phyloP scores from a whole-genome alignment of 2,888 invertebrate species.

The Pogonocherus hispidulus region DNA sequence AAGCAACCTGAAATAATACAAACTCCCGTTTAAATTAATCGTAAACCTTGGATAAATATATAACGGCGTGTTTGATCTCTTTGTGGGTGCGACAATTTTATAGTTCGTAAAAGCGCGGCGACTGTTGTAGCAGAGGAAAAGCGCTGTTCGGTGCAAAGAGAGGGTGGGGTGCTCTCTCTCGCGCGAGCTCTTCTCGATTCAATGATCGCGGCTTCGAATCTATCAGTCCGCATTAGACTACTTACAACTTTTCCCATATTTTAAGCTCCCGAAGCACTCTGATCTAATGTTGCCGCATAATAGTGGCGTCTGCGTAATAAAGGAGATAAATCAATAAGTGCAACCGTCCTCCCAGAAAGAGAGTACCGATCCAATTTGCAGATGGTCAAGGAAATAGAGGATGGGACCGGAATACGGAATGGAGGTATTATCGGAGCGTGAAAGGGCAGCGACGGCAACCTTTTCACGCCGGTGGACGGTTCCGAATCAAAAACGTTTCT shows the following conservation, averaged over 20 bases:
- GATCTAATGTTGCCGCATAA: slow-evolving; percentile 58
- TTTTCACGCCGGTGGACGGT: background rate
- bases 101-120: slow-evolving; percentile 50
- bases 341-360: slow-evolving; percentile 39
- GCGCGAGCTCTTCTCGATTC: slow-evolving; percentile 52
- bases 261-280: slow-evolving; percentile 60
- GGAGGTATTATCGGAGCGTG: slow-evolving; percentile 37
- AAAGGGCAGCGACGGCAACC: slow-evolving; percentile 12
- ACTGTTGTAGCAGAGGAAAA: slow-evolving; percentile 36
- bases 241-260: slow-evolving; percentile 67
- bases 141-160: background rate
- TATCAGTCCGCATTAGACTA: slow-evolving; percentile 65
- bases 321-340: slow-evolving; percentile 59
- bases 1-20: slow-evolving; percentile 65
- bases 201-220: slow-evolving; percentile 63
- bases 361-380: slow-evolving; percentile 43
- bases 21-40: slow-evolving; percentile 61
- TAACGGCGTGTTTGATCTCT: slow-evolving; percentile 64
- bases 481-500: background rate
- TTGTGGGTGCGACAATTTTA: slow-evolving; percentile 64
- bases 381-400: slow-evolving; percentile 42
- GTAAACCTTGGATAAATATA: slow-evolving; percentile 65
- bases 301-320: slow-evolving; percentile 55
- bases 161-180: slow-evolving; percentile 12
- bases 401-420: slow-evolving; percentile 40